Percentiles rank a stretch among this genome's conserved stretches.
Evolutionary conservation across 2,888 invertebrate genomes (phyloP).

Genomic region (Coecobrya sp.): DNA sequence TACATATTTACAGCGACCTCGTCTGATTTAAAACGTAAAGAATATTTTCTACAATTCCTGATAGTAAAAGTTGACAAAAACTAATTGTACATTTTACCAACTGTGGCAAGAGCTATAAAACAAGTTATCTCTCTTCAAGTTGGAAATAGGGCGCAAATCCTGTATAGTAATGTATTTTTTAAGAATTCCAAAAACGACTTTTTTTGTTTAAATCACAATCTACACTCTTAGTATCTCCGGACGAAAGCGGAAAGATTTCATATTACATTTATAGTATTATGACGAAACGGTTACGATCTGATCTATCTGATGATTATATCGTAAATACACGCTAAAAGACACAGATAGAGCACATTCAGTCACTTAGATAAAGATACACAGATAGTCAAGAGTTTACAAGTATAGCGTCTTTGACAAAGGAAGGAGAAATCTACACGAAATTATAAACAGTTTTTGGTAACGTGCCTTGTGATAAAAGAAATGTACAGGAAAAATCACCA

Average conservation of each 20-base stretch:
- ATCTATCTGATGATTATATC: constrained; percentile 42
- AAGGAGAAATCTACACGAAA: neutral
- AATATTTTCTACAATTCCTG: neutral
- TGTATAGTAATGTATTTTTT: neutral
- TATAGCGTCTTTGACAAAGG: constrained; percentile 41
- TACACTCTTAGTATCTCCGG: constrained; percentile 65
- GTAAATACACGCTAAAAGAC: constrained; percentile 73
- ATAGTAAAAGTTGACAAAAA: neutral
- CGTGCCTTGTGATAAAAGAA: no score
- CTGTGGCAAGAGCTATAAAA: neutral
- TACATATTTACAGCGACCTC: no score
- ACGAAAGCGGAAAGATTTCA: constrained; percentile 72
- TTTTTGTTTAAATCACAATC: constrained; percentile 63
- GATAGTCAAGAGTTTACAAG: constrained; percentile 48
- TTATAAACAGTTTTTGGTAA: neutral
- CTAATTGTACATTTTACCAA: neutral
- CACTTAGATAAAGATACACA: constrained; percentile 58
- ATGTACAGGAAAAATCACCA: no score
- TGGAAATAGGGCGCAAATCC: neutral
- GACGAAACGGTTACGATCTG: constrained; percentile 34
- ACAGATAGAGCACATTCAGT: constrained; percentile 83
- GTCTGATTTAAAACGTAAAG: no score
- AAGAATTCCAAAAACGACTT: neutral
- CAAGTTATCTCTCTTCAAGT: neutral
- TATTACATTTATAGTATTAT: constrained; percentile 7